Evolutionary conservation across 2,113 vertebrate genomes (phyloP).

Genomic region (Ochotona princeps): DNA sequence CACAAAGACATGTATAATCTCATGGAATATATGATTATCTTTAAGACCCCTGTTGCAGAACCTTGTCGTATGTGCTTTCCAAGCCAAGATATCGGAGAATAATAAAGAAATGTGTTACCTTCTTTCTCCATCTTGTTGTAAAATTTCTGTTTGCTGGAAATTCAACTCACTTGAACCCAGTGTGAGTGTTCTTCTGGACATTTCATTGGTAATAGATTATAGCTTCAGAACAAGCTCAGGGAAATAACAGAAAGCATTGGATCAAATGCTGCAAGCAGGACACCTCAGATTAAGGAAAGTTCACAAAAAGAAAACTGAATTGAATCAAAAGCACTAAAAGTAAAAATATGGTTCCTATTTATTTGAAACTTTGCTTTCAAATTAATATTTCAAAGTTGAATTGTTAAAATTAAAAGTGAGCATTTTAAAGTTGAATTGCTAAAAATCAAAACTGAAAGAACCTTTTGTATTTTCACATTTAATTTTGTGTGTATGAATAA

Average conservation of each 20-base stretch:
- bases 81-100: neutral
- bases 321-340: neutral
- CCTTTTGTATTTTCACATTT: neutral
- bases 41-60: neutral
- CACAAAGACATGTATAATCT: neutral
- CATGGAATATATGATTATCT: neutral
- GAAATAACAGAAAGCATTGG: neutral
- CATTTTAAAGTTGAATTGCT: constrained; percentile 26
- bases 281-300: neutral
- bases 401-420: neutral
- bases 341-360: neutral
- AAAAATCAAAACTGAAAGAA: neutral
- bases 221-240: neutral
- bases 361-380: neutral
- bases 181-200: neutral
- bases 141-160: neutral
- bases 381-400: neutral
- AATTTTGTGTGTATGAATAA: too few species aligned
- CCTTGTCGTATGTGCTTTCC: neutral
- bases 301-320: neutral
- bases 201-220: neutral
- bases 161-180: neutral
- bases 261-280: neutral
- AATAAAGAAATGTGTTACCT: neutral
- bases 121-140: neutral